A percentile compares a stretch with the other conserved stretches of the same genome.
Evolutionary conservation across 2,113 vertebrate genomes (phyloP).

Genomic region (Pogonocichla stellata): DNA sequence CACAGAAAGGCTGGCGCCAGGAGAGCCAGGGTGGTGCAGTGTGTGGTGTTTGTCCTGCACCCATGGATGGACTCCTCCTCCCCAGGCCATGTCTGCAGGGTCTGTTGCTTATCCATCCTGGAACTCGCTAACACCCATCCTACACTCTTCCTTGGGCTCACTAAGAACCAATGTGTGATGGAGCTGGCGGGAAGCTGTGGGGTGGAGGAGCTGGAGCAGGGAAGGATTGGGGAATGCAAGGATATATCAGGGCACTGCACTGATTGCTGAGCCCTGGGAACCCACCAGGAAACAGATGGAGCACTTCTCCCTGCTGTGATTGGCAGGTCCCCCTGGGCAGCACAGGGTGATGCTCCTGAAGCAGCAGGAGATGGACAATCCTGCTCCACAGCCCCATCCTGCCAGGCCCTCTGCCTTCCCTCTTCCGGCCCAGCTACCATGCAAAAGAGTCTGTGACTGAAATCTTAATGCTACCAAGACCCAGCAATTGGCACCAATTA

Average conservation of each 20-base stretch:
- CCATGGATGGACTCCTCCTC: accelerated
- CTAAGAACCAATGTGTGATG: neutral
- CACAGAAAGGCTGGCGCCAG: neutral
- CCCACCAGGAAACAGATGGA: neutral
- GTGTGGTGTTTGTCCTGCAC: neutral
- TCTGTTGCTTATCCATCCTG: neutral
- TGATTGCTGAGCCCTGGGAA: neutral
- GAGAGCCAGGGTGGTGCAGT: neutral
- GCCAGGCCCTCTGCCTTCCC: neutral
- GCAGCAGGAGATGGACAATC: neutral
- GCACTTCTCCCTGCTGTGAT: neutral
- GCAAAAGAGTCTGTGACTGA: conserved; percentile 55
- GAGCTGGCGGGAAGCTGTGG: neutral
- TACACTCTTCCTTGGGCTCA: accelerated
- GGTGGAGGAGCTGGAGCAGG: neutral
- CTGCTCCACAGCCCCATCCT: neutral
- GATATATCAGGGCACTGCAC: neutral
- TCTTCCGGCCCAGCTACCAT: neutral
- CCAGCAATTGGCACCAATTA: conserved; percentile 74
- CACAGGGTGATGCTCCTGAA: neutral
- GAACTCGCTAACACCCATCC: neutral
- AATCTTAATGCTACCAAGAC: conserved; percentile 69
- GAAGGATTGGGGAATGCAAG: neutral
- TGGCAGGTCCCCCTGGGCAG: neutral
- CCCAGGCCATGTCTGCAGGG: neutral